Evolutionary conservation across 2,888 invertebrate genomes (phyloP), one percentile per base, ranked within the genome.

Genomic region (Polyploca ridens): DNA sequence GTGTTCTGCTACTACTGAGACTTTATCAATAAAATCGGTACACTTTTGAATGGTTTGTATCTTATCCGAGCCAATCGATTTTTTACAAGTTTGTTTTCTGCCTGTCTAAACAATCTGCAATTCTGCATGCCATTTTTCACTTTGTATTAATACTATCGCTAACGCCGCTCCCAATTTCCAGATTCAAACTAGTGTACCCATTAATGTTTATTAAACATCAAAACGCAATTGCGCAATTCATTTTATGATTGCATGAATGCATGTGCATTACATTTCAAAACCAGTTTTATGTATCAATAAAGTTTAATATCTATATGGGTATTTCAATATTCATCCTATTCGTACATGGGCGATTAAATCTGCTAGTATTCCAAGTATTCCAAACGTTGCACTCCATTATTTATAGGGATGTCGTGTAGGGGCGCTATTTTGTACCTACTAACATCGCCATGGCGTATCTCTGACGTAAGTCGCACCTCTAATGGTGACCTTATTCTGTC

Each of bases 141-240:
- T n/a, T n/a, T n/a, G n/a, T n/a, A n/a, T n/a, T n/a, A n/a, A n/a
- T n/a, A n/a, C n/a, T n/a, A n/a, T n/a, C n/a, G n/a, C n/a, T n/a
- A 41, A 5, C 13, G 7, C 19, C 14, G 14, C 14, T 14, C 54
- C 10, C 14, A 19, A 16, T 49, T 49, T 16, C 6, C 16, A n/a
- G 14, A 49, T 16, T 49, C 16, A 49, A 49, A 5, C 49, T 16
- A 49, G 7, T n/a, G 49, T 49, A 49, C 16, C 49, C 16, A 49
- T 49, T 16, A 49, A 49, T 49, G 49, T 49, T 49, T 49, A 49
- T 49, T 6, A 49, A 19, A 54, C 54, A 54, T 54, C 54, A 54
- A 54, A 54, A 19, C 54, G 54, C 54, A 54, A 54, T 54, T 54
- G 10, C 54, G 54, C 54, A 54, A 54, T 54, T 54, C 16, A 54